Conservation (phyloP, 1,140 invertebrate genomes). For the Papilio machaon region DNA sequence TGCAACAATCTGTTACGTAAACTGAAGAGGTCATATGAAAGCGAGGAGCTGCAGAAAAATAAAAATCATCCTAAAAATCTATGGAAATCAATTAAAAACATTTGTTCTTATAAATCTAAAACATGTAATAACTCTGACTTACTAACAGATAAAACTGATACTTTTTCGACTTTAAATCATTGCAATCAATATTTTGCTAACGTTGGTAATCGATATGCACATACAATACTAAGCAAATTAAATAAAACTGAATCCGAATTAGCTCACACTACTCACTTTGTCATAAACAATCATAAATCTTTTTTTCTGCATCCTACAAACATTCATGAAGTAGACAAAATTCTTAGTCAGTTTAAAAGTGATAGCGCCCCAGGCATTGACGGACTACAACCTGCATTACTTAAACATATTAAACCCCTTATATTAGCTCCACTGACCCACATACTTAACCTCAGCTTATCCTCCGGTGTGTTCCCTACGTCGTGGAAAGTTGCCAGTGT, state of each 20-base stretch:
- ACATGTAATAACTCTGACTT: not conserved
- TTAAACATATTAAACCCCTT: conserved; percentile 16
- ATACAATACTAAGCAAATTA: not conserved
- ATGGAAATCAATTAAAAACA: conserved; percentile 14
- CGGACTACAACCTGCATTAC: not conserved
- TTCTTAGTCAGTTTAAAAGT: not conserved
- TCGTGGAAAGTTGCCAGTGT: not conserved
- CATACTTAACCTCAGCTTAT: conserved; percentile 1
- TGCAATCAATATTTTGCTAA: too few relatives aligned
- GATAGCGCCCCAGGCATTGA: not conserved
- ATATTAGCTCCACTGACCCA: not conserved
- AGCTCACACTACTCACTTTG: not conserved
- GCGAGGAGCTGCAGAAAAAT: not conserved
- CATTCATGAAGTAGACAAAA: not conserved
- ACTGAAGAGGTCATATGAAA: conserved; percentile 4
- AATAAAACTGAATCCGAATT: not conserved
- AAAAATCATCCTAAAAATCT: conserved; percentile 4
- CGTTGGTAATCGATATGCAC: too few relatives aligned
- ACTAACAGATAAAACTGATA: not conserved
- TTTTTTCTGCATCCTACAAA: not conserved
- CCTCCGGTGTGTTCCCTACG: not conserved
- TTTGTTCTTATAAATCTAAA: not conserved
- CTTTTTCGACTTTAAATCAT: not conserved
- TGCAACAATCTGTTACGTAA: conserved; percentile 4
- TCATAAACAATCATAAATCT: not conserved